Percentiles rank a stretch among this genome's conserved stretches.
Conservation (phyloP, 2,888 invertebrate species). For the Callinectes sapidus region DNA sequence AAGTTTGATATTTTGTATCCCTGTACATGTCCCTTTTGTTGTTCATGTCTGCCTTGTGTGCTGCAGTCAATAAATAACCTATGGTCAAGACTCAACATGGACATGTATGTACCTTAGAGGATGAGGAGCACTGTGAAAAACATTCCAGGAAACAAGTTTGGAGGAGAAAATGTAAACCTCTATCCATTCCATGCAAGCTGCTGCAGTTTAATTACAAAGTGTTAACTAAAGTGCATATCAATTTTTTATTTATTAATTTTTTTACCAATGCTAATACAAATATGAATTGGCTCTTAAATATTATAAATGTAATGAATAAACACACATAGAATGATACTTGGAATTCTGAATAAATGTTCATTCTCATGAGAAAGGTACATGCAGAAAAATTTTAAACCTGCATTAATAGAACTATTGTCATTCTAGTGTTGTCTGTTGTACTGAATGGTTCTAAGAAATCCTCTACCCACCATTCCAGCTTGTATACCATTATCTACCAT, state of each 20-base stretch:
- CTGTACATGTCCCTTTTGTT: neutral
- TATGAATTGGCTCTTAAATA: neutral
- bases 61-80: constrained; percentile 1
- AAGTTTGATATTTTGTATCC: neutral
- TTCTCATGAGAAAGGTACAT: neutral
- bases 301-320: neutral
- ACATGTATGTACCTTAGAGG: neutral
- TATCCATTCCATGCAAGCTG: neutral
- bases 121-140: neutral
- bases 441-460: neutral
- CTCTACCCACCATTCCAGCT: neutral
- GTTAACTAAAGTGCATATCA: neutral
- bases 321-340: neutral
- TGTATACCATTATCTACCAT: neutral
- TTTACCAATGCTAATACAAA: neutral
- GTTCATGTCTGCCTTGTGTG: neutral
- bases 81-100: neutral
- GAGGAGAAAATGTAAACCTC: neutral
- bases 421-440: constrained; percentile 10
- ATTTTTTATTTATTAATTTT: neutral
- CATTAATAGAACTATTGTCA: neutral
- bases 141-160: neutral
- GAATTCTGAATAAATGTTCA: neutral
- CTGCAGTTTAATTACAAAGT: neutral
- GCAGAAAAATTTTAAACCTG: neutral